Evolutionary conservation across 2,113 vertebrate species (phyloP).

Genomic region (Delphinus delphis): DNA sequence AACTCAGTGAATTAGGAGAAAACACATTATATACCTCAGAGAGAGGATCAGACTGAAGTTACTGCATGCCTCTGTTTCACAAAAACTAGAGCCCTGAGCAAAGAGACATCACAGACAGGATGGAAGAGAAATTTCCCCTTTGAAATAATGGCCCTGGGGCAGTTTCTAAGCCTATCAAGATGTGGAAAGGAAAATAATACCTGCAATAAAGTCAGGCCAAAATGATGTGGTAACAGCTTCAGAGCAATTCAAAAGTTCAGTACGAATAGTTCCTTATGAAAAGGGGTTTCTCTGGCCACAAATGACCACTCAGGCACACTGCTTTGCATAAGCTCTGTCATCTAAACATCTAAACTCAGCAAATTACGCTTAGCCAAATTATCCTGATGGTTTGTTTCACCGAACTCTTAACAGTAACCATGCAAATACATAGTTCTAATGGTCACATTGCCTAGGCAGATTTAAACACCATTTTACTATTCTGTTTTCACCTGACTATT

Average conservation of each 20-base stretch:
- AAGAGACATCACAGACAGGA: background rate
- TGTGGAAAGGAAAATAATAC: background rate
- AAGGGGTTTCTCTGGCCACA: background rate
- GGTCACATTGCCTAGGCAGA: background rate
- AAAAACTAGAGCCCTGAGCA: background rate
- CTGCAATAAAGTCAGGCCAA: background rate
- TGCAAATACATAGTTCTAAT: background rate
- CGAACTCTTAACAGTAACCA: background rate
- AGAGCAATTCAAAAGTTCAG: background rate
- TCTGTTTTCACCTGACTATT: background rate
- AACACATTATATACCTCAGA: background rate
- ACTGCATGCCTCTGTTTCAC: background rate
- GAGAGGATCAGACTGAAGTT: background rate
- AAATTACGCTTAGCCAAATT: too few species aligned
- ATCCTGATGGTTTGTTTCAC: background rate
- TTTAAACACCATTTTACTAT: background rate
- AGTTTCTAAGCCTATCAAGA: slow-evolving; percentile 48
- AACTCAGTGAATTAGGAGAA: slow-evolving; percentile 50
- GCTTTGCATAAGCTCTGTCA: background rate
- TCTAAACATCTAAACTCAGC: background rate
- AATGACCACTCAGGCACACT: background rate
- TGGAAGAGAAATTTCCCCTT: slow-evolving; percentile 24
- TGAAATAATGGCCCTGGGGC: slow-evolving; percentile 40
- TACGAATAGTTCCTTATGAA: background rate
- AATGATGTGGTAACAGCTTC: slow-evolving; percentile 5